Evolutionary conservation across 1,140 invertebrate species (phyloP).

Genomic region (Diorhabda sublineata): DNA sequence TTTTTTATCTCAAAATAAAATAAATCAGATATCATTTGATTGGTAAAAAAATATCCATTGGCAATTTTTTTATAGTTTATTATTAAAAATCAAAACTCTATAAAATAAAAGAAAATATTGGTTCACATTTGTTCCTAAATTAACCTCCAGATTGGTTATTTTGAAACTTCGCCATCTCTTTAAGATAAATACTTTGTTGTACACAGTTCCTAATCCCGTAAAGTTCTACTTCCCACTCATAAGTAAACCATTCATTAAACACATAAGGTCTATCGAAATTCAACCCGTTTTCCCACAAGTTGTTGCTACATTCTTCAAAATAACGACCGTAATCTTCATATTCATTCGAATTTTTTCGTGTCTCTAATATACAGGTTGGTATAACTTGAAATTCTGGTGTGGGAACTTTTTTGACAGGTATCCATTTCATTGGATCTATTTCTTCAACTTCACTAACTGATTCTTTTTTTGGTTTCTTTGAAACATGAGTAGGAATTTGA

Average conservation of each 20-base stretch:
- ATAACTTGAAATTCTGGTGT: background rate
- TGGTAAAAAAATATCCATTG: too few species aligned
- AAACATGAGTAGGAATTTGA: too few species aligned
- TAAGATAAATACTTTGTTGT: conserved; percentile 42
- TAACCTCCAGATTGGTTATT: too few species aligned
- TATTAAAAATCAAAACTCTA: too few species aligned
- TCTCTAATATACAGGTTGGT: background rate
- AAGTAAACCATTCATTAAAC: conserved; percentile 38
- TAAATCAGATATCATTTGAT: too few species aligned
- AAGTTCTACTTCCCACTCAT: conserved; percentile 38
- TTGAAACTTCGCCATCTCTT: conserved; percentile 39
- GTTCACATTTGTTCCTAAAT: too few species aligned
- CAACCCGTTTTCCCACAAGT: conserved; percentile 33
- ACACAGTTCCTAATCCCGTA: conserved; percentile 37
- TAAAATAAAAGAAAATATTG: too few species aligned
- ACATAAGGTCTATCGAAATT: conserved; percentile 31
- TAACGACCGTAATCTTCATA: conserved; percentile 25
- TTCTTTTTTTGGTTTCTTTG: conserved; percentile 1
- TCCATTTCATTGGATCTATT: background rate
- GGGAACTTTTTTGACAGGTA: background rate
- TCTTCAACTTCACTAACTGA: background rate
- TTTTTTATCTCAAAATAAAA: too few species aligned
- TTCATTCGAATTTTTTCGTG: conserved; percentile 12
- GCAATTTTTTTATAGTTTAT: too few species aligned
- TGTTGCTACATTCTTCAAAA: conserved; percentile 35